These are phyloP conservation scores for Odontothrips loti DNA, from an alignment of 2,888 invertebrate genomes.

Conservation along the genomic window DNA sequence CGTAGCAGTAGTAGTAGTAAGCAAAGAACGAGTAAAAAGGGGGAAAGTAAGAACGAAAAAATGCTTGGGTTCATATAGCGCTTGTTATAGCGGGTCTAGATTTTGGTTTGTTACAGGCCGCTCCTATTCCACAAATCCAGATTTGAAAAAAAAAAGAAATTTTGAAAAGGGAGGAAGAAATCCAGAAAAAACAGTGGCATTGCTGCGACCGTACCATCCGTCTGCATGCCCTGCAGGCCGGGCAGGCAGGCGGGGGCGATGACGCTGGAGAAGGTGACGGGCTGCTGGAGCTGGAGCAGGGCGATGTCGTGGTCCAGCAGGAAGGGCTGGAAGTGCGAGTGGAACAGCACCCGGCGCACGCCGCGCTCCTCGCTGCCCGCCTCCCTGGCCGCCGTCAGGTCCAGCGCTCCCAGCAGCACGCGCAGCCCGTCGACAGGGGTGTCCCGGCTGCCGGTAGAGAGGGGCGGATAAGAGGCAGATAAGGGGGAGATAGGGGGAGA, in stretches of 20 bases:
- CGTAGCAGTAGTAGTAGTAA: no score
- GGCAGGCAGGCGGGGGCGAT: conserved; percentile 47
- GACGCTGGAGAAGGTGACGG: conserved; percentile 42
- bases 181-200: conserved; percentile 20
- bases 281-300: conserved; percentile 43
- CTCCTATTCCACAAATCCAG: no score
- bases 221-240: conserved; percentile 33
- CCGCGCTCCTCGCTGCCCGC: conserved; percentile 41
- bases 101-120: no score
- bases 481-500: no score
- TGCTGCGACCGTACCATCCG: not conserved
- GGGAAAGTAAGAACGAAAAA: no score
- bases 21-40: no score
- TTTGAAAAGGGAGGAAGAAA: no score
- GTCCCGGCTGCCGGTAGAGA: conserved; percentile 40
- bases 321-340: conserved; percentile 46
- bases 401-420: conserved; percentile 44
- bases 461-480: no score
- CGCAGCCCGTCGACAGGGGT: conserved; percentile 41
- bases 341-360: conserved; percentile 43
- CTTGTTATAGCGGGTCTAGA: no score
- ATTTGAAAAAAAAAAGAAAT: no score
- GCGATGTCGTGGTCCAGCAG: conserved; percentile 47
- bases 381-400: conserved; percentile 42
- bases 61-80: no score